A percentile compares a stretch with the other conserved stretches of the same genome.
These are phyloP conservation scores for Asbolus verrucosus DNA, from an alignment of 1,140 invertebrate genomes.

Conservation along the genomic window DNA sequence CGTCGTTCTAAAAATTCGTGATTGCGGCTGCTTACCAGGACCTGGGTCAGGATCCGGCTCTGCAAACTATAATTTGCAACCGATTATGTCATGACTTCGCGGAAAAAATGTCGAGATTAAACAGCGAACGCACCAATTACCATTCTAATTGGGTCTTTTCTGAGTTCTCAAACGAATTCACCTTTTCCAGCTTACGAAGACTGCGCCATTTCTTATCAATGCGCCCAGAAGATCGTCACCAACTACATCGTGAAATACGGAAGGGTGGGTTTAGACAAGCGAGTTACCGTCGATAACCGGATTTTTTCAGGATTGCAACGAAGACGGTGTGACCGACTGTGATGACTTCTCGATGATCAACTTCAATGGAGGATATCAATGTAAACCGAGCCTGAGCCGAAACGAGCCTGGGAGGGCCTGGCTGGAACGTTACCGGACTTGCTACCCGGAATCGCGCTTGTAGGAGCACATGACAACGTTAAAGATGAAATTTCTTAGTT, in stretches of 20 bases:
- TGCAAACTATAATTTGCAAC: no score
- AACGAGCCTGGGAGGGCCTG: conserved; percentile 53
- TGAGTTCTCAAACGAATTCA: no score
- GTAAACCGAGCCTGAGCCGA: conserved; percentile 59
- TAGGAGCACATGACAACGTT: not conserved
- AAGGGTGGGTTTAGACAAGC: conserved; percentile 64
- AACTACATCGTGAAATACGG: conserved; percentile 73
- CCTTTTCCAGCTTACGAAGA: conserved; percentile 71
- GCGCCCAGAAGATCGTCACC: conserved; percentile 71
- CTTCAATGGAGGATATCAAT: conserved; percentile 69
- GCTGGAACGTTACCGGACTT: conserved; percentile 49
- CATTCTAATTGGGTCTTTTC: no score
- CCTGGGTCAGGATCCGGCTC: no score
- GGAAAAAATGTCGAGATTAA: conserved; percentile 13
- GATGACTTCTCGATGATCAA: conserved; percentile 76
- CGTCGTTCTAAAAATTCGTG: no score
- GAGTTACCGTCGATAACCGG: not conserved
- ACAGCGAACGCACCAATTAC: not conserved
- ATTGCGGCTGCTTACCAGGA: no score
- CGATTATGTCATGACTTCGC: not conserved
- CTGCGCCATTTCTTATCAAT: conserved; percentile 71
- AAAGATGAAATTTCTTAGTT: not conserved
- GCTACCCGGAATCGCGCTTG: conserved; percentile 42
- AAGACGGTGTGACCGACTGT: conserved; percentile 72
- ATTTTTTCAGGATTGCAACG: conserved; percentile 71